These are phyloP conservation scores for Disparrhopalites patrizii DNA, from an alignment of 2,888 invertebrate genomes.

Conservation along the genomic window DNA sequence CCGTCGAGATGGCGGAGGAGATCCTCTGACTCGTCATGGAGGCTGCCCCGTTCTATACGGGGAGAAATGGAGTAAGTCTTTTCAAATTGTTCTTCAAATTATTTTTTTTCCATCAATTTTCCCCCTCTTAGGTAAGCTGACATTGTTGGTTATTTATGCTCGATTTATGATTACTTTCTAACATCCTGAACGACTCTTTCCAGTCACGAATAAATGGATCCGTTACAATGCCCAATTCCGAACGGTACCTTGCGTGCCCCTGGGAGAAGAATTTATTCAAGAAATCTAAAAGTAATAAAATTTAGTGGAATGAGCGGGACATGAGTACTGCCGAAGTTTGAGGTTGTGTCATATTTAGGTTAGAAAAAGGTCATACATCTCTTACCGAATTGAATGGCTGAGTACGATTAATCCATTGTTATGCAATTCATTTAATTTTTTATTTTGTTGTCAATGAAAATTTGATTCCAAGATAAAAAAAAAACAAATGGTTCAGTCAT, in stretches of 20 bases:
- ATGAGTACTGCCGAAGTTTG: no score
- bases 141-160: background rate
- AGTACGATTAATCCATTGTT: no score
- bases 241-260: conserved; percentile 32
- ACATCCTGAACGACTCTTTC: no score
- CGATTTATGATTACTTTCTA: conserved; percentile 4
- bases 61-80: conserved; percentile 49
- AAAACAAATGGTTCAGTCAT: no score
- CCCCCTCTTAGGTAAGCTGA: background rate
- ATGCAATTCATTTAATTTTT: no score
- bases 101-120: no score
- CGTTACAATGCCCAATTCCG: conserved; percentile 41
- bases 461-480: no score
- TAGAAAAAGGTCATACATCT: no score
- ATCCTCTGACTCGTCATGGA: conserved; percentile 49
- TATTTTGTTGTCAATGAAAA: no score
- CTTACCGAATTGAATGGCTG: no score
- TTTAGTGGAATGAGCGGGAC: no score
- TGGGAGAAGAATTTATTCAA: conserved; percentile 22
- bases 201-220: conserved; percentile 49
- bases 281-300: conserved; percentile 14
- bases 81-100: background rate
- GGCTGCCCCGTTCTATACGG: conserved; percentile 49
- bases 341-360: no score
- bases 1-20: conserved; percentile 47